phyloP scores from a whole-genome alignment of 2,888 invertebrate genomes.

The Embidobia sp. region DNA sequence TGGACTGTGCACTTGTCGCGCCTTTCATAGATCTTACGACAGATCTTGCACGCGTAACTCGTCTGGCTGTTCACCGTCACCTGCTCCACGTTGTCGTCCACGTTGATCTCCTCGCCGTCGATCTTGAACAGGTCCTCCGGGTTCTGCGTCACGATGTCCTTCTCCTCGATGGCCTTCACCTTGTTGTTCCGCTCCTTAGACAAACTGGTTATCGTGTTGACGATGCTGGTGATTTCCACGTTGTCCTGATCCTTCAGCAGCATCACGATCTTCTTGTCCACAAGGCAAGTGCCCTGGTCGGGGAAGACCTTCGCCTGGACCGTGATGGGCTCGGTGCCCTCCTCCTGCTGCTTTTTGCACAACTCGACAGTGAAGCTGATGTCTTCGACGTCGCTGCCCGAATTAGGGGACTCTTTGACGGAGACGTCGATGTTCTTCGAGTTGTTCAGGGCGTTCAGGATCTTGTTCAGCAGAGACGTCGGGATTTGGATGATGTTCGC shows the following conservation, averaged over 20 bases:
- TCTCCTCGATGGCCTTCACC: constrained; percentile 74
- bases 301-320: constrained; percentile 79
- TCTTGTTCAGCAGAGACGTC: constrained; percentile 78
- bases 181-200: constrained; percentile 71
- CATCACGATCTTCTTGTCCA: constrained; percentile 76
- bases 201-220: constrained; percentile 73
- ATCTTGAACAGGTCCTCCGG: constrained; percentile 78
- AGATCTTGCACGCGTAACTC: constrained; percentile 78
- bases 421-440: constrained; percentile 77
- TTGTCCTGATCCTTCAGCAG: constrained; percentile 76
- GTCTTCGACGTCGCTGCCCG: constrained; percentile 75
- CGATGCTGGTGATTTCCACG: constrained; percentile 75
- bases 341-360: constrained; percentile 72
- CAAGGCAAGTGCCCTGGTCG: constrained; percentile 78
- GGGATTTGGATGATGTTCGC: constrained; percentile 77
- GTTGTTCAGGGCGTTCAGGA: constrained; percentile 76
- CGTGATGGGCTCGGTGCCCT: constrained; percentile 64
- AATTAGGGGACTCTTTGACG: constrained; percentile 77
- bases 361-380: constrained; percentile 79
- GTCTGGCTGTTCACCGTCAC: constrained; percentile 74
- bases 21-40: constrained; percentile 78
- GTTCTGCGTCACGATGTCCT: constrained; percentile 72
- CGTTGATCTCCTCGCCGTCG: constrained; percentile 79
- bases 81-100: constrained; percentile 79
- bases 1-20: constrained; percentile 80